Evolutionary conservation across 1,140 invertebrate species (phyloP), one percentile per base, ranked within the genome.

Genomic region (Rhynchophorus ferrugineus): DNA sequence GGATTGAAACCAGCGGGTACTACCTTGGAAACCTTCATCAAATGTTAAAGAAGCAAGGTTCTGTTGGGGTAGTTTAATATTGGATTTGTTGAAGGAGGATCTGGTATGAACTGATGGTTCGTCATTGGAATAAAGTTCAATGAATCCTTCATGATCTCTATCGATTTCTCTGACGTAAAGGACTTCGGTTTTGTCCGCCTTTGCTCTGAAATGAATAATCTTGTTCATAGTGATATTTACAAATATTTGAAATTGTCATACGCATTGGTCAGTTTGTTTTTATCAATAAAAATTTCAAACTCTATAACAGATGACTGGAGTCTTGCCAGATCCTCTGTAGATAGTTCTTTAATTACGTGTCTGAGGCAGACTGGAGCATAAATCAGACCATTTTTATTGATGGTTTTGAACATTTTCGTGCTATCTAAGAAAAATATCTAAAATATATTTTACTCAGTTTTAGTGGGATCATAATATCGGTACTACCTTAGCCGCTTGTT

Each of bases 311-410:
- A 22, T 1, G 50, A n/a, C 33, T 55, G 49, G 2, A 62, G 47
- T 8, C 34, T 24, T n/a, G 54, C 37, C 41, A 62, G 43, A 8
- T 61, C 59, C 6, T 44, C 43, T 24, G 44, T 48, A 19, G 38
- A 34, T 22, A 62, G 14, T 1, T 45, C 35, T 16, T 49, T 47
- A 5, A 58, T 11, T 33, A 24, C 29, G 44, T 60, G 56, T 34
- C 55, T 36, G 1, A 61, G 11, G 17, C 36, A 56, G 9, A 62
- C 20, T 0, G 61, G 61, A 3, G 58, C 43, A 49, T 54, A 62
- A 5, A 34, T 19, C 33, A 39, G 24, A 11, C 45, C 43, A 18
- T 59, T 47, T 19, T 29, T 44, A 1, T 22, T 41, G n/a, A 58
- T 35, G 8, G 49, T 51, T 41, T 45, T 44, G 24, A 61, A 44